Percentiles rank a stretch among this genome's conserved stretches.
These are phyloP conservation scores for Danaus melanippus DNA, from an alignment of 1,140 invertebrate species.

Conservation along the genomic window DNA sequence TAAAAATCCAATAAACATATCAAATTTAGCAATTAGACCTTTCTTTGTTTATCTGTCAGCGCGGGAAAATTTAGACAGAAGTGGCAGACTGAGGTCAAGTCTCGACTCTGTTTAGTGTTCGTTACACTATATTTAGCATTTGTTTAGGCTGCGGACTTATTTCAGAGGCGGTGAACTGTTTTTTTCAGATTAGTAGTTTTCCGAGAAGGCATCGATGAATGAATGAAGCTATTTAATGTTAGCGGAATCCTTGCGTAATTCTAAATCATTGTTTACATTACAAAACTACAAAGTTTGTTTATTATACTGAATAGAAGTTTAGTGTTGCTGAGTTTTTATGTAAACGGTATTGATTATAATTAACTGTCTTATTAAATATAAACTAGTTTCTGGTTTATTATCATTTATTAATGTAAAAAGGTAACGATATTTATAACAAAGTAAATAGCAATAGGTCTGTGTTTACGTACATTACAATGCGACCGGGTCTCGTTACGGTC, in stretches of 20 bases:
- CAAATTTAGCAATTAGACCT: neutral
- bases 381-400: too few species aligned
- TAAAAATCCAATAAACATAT: too few species aligned
- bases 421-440: too few species aligned
- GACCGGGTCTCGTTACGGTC: too few species aligned
- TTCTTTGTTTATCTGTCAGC: constrained; percentile 37
- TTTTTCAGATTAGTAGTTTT: constrained; percentile 22
- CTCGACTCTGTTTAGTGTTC: constrained; percentile 42
- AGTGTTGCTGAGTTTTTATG: too few species aligned
- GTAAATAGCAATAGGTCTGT: too few species aligned
- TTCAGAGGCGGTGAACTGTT: constrained; percentile 26
- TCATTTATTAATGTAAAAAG: too few species aligned
- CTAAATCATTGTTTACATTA: constrained; percentile 2
- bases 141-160: constrained; percentile 52
- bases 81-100: constrained; percentile 38
- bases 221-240: constrained; percentile 17
- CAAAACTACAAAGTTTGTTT: constrained; percentile 1
- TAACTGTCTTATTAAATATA: too few species aligned
- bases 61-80: constrained; percentile 32
- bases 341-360: too few species aligned
- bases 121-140: constrained; percentile 41
- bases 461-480: too few species aligned
- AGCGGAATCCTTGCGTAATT: constrained; percentile 8
- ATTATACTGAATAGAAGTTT: too few species aligned
- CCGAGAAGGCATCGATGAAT: constrained; percentile 20